A percentile compares a stretch with the other conserved stretches of the same genome.
These are phyloP conservation scores for Pangasianodon gigas DNA, from an alignment of 2,113 vertebrate species.

Conservation along the genomic window DNA sequence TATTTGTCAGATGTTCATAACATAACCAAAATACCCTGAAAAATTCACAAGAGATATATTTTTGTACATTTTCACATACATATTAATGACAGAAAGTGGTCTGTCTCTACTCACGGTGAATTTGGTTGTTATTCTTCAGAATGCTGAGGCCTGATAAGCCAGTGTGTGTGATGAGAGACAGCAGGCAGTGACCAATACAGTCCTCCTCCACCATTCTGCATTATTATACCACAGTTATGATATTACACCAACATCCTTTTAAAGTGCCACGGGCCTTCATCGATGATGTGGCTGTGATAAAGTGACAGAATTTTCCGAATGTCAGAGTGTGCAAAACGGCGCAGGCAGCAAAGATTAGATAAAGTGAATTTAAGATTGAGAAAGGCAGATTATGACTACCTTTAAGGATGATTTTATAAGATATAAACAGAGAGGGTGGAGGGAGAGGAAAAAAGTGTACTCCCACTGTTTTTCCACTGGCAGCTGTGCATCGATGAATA, in stretches of 20 bases:
- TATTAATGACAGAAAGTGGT: not conserved
- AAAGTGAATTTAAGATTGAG: not conserved
- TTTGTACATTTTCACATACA: no score
- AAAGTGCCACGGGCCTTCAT: not conserved
- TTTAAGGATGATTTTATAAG: not conserved
- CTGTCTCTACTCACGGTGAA: slow-evolving; percentile 5
- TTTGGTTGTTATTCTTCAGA: slow-evolving; percentile 46
- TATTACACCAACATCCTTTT: not conserved
- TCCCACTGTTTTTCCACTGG: not conserved
- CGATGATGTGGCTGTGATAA: not conserved
- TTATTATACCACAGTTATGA: not conserved
- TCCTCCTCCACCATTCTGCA: not conserved
- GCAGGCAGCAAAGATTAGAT: not conserved
- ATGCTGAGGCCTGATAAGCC: slow-evolving; percentile 58
- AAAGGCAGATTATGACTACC: not conserved
- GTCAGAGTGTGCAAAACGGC: not conserved
- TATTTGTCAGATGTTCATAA: not conserved
- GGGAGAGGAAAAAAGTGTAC: not conserved
- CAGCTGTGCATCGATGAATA: not conserved
- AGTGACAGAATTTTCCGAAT: not conserved
- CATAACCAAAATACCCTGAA: not conserved
- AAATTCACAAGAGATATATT: not conserved
- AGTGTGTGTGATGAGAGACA: slow-evolving; percentile 52
- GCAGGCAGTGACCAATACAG: slow-evolving; percentile 46
- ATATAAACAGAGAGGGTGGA: not conserved